Evolutionary conservation across 2,797 vertebrate species (phyloP), one percentile per base, ranked within the genome.

Genomic region (Trematomus bernacchii): DNA sequence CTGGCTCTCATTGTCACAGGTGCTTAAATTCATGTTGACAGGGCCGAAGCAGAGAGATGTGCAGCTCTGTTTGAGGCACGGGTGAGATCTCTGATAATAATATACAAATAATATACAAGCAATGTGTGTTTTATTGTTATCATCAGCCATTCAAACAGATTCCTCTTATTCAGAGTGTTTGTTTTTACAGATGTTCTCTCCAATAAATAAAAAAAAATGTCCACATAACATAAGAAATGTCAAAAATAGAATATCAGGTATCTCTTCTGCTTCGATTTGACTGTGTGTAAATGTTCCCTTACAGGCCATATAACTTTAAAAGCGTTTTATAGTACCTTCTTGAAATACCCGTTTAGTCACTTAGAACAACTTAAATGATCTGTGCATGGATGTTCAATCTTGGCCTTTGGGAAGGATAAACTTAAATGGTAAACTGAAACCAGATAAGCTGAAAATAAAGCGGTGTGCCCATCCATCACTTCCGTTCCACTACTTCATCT

Each of bases 1-100:
- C 50, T 63, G 58, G 42, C 76, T 70, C 48, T 73, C 33, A 77
- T 62, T n/a, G 1, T 55, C 54, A 51, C 30, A 55, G 65, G 72
- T 50, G 43, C 15, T 76, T 6, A 66, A 66, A 83, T 4, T 10
- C 33, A 33, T 37, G 47, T 9, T 46, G 30, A 62, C 55, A 66
- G 43, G 30, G 13, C 18, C 6, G 3, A 77, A 57, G 44, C 23
- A 59, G 54, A 68, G 43, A 72, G 12, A 14, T 42, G 16, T 30
- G 37, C 42, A 65, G 59, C 27, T 50, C 48, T n/a, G 18, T 19
- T 12, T 43, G 51, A 74, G 37, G 50, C 12, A 59, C 43, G 44
- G 19, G 19, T 54, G 59, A 72, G 40, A 14, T 11, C 0, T 43
- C 11, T 18, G 54, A 61, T n/a, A n/a, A n/a, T n/a, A n/a, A n/a